Evolutionary conservation across 2,888 invertebrate species (phyloP), one percentile per base, ranked within the genome.

Genomic region (Noctuana brunneofusca): DNA sequence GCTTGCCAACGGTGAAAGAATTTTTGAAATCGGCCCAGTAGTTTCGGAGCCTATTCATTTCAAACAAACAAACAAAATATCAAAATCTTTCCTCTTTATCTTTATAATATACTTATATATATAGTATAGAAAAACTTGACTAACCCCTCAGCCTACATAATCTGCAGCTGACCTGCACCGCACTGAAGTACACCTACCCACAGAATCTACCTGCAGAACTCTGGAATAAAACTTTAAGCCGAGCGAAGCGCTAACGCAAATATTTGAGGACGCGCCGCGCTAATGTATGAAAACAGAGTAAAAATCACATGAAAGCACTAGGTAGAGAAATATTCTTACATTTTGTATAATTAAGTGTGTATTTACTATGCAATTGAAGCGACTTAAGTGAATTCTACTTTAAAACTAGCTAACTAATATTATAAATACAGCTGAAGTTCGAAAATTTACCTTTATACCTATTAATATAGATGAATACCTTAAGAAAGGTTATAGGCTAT

Each of bases 231-330:
- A 48, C 48, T 46, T 14, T 46, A 46, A 46, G 20, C 18, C 20
- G 20, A 46, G 46, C 18, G 46, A 3, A 46, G 46, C 20, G 46
- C 46, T 46, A 20, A 46, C 46, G 14, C 46, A 46, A 46, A 46
- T 46, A 46, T 46, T 46, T 46, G 46, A 46, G 46, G 20, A 46
- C 46, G 18, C 18, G 18, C 14, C 20, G 18, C 46, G 46, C 46
- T 46, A 46, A 46, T 46, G 46, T 46, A 46, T 46, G 46, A 46
- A 46, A 46, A 46, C 46, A 46, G 46, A 46, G 20, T 46, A 46
- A 46, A 46, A 46, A 46, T 46, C 46, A 46, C 46, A 46, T 20
- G 18, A 11, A 46, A 20, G 18, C 18, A 46, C 46, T 46, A 5
- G 46, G 9, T 11, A 46, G 46, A 12, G 20, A 14, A 46, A 46